Evolutionary conservation across 2,888 invertebrate genomes (phyloP), one percentile per base, ranked within the genome.

Genomic region (Zygogramma bicolorata): DNA sequence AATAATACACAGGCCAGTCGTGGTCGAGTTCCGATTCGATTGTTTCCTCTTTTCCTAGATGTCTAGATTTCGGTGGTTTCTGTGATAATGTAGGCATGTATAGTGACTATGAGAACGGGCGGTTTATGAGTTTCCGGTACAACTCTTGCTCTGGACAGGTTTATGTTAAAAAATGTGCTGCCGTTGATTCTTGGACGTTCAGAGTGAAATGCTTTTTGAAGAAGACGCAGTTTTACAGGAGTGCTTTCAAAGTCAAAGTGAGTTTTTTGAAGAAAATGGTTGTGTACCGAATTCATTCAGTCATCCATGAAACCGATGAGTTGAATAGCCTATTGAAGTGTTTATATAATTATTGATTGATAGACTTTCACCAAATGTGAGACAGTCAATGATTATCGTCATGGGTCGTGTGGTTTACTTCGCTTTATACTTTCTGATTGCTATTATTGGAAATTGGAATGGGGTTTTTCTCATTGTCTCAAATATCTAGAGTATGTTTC

Each of bases 171-270:
- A 75, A 85, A 75, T 82, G 85, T 75, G 82, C 83, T 46, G 76
- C 78, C 34, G 71, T 83, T 22, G 83, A 84, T 74, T 82, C 81
- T 22, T 85, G 85, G 84, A 81, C 80, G 20, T 85, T 82, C 66
- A 84, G 83, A 70, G 69, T 85, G 59, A 85, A 84, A 77, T 81
- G 82, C 53, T 79, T 84, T 71, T 74, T 84, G 70, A 81, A 81
- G 68, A 79, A 78, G n/a, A 77, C 79, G 22, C 70, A 79, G 29
- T 81, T 82, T 61, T 84, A 79, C 72, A 80, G 79, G 60, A 77
- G 78, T 20, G 74, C 79, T 66, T 67, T 77, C 40, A 79, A 77
- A 68, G 62, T 80, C 53, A 81, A 79, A 76, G 83, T 83, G 71
- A 82, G 82, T 79, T 22, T 27, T 25, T 42, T n/a, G 13, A 34